phyloP scores from a whole-genome alignment of 64 coral and sea anemone species.

The Porites lutea region DNA sequence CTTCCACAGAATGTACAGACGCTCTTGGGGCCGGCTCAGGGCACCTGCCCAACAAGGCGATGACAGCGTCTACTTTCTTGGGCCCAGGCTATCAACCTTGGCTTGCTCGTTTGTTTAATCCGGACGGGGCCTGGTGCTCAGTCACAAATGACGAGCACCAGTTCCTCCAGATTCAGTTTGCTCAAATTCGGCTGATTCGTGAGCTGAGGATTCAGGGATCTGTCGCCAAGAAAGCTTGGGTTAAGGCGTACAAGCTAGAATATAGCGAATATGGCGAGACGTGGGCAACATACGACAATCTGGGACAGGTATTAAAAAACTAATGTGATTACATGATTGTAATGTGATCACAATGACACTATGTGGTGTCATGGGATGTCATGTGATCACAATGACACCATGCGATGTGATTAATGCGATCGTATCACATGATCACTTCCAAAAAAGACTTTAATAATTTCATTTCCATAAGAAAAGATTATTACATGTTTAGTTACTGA shows the following conservation, averaged over 20 bases:
- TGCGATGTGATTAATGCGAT: too few relatives aligned
- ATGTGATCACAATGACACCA: too few relatives aligned
- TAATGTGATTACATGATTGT: not conserved
- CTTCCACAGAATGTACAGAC: not conserved
- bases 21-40: constrained; percentile 14
- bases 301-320: not conserved
- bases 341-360: too few relatives aligned
- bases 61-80: constrained; percentile 2
- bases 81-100: constrained; percentile 30
- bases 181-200: constrained; percentile 10
- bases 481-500: too few relatives aligned
- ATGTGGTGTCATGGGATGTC: too few relatives aligned
- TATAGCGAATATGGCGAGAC: constrained; percentile 22
- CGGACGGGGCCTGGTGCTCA: constrained; percentile 32
- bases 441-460: too few relatives aligned
- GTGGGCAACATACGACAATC: not conserved
- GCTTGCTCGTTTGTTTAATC: constrained; percentile 32
- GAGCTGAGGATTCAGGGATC: constrained; percentile 11
- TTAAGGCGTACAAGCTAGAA: not conserved
- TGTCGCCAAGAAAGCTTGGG: not conserved
- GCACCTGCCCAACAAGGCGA: not conserved
- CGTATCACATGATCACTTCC: too few relatives aligned
- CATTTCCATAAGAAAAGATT: too few relatives aligned
- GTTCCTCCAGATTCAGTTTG: constrained; percentile 14
- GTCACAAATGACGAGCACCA: not conserved